phyloP scores from a whole-genome alignment of 2,888 invertebrate species.

The Parasteatoda lunata region DNA sequence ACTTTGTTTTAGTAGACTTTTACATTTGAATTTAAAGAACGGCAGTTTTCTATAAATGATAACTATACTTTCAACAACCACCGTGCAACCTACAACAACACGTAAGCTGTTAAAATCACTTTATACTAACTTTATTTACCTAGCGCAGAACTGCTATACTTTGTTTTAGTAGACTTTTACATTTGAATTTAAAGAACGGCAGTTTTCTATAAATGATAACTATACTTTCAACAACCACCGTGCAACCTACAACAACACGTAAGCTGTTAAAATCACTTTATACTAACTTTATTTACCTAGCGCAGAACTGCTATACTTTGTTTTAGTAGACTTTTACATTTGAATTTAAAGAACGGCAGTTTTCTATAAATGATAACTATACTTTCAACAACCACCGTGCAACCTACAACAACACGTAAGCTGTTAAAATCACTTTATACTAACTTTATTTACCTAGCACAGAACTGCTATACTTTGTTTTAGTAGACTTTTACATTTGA shows the following conservation, averaged over 20 bases:
- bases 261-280: slow-evolving; percentile 1
- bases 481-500: not conserved
- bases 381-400: slow-evolving; percentile 6
- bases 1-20: not conserved
- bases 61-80: slow-evolving; percentile 7
- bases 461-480: not conserved
- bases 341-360: not conserved
- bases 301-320: not conserved
- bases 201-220: too few relatives aligned
- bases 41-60: too few relatives aligned
- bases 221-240: slow-evolving; percentile 8
- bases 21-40: not conserved
- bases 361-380: not conserved
- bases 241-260: slow-evolving; percentile 33
- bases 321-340: not conserved
- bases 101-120: slow-evolving; percentile 25
- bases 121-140: not conserved
- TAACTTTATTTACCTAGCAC: not conserved
- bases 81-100: slow-evolving; percentile 14
- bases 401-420: slow-evolving; percentile 42
- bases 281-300: not conserved
- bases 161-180: not conserved
- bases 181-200: not conserved
- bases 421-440: not conserved
- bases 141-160: not conserved